Evolutionary conservation across 92 coral and sea anemone genomes (phyloP).

Genomic region (Porites divaricata): DNA sequence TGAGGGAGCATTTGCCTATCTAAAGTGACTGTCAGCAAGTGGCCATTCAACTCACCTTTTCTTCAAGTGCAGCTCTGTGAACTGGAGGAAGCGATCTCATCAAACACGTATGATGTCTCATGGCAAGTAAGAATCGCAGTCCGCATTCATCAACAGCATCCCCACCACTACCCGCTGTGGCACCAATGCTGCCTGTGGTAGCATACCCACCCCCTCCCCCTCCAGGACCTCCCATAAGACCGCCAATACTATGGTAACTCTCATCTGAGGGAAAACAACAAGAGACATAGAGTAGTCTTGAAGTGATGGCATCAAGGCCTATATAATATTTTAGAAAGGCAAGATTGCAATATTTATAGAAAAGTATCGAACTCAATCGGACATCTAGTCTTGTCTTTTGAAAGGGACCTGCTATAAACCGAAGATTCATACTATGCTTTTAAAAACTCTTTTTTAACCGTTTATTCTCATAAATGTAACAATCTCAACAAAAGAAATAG

Average conservation of each 20-base stretch:
- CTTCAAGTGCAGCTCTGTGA: constrained; percentile 85
- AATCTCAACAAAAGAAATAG: too few relatives aligned
- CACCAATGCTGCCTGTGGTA: constrained; percentile 98
- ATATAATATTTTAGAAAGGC: too few relatives aligned
- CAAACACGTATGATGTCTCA: constrained; percentile 98
- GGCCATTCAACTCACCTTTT: constrained; percentile 61
- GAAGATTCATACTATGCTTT: too few relatives aligned
- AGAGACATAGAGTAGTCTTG: too few relatives aligned
- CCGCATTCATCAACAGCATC: constrained; percentile 99
- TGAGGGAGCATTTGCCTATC: neutral
- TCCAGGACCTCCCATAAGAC: constrained; percentile 99
- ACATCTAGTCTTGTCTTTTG: too few relatives aligned
- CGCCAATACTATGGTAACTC: constrained; percentile 67
- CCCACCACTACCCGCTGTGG: constrained; percentile 99
- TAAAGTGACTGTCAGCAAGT: neutral
- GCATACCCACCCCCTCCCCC: constrained; percentile 99
- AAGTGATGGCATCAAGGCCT: too few relatives aligned
- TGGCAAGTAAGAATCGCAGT: constrained; percentile 92
- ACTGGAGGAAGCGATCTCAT: constrained; percentile 91
- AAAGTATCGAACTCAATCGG: too few relatives aligned
- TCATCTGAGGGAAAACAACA: constrained; percentile 58
- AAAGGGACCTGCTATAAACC: too few relatives aligned
- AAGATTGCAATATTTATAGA: too few relatives aligned
- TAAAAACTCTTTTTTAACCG: too few relatives aligned
- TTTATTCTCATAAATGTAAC: too few relatives aligned